Evolutionary conservation across 2,113 vertebrate genomes (phyloP).

Genomic region (Ochotona curzoniae): DNA sequence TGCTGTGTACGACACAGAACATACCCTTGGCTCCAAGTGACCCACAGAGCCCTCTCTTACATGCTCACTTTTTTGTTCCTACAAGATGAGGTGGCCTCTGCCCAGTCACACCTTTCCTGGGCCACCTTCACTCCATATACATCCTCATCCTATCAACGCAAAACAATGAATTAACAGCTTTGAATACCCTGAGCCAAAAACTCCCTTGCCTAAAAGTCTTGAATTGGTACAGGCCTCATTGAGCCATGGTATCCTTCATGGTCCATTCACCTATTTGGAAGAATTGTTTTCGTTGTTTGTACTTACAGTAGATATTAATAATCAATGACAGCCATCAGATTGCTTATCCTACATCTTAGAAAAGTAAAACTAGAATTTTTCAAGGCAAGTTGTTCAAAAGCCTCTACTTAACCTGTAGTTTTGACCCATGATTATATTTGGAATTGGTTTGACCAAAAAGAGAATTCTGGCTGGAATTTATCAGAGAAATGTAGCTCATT

Average conservation of each 20-base stretch:
- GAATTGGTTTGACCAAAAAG: neutral
- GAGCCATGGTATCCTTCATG: neutral
- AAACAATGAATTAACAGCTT: neutral
- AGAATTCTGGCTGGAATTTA: neutral
- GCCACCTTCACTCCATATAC: neutral
- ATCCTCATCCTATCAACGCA: neutral
- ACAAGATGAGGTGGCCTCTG: neutral
- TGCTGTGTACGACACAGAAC: too few relatives aligned
- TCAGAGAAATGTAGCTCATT: neutral
- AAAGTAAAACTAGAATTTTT: conserved; percentile 20
- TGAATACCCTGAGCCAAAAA: neutral
- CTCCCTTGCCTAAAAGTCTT: neutral
- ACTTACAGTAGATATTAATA: neutral
- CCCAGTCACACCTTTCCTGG: neutral
- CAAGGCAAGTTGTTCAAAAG: neutral
- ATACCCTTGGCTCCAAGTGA: neutral
- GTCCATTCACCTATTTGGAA: conserved; percentile 20
- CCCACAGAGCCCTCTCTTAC: neutral
- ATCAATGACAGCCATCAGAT: neutral
- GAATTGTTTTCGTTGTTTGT: neutral
- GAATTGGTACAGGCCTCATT: neutral
- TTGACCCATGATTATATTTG: conserved; percentile 1
- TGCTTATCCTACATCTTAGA: neutral
- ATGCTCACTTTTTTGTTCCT: neutral
- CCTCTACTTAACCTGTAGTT: neutral